Base-by-base conservation (phyloP, 2,888 invertebrate genomes). In the Phrixothrix hirtus region DNA sequence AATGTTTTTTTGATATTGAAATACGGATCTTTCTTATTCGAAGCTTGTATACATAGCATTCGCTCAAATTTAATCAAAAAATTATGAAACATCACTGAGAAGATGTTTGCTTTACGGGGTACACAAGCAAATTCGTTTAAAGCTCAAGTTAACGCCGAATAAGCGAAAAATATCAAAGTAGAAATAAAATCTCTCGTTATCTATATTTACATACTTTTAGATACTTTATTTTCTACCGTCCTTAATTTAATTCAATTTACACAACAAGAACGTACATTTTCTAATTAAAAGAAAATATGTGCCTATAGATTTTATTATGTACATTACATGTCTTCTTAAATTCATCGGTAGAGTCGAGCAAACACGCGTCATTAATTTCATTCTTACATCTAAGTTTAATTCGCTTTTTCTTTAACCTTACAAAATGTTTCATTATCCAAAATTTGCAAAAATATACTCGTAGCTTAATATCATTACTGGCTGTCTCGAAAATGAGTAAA, bases 1-100 rank as follows among this genome's bases (percentile, higher is more conserved):
- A 75, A 71, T 75, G 72, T 75, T 74, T 74, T 71, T 75, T 74
- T 76, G 71, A 75, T 75, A 75, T 75, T 73, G 75, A 74, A 75
- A 75, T 74, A 70, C 69, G 68, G 68, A 70, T 69, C 70, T 70
- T 73, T 71, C 72, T 72, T 71, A 69, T 68, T 68, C 68, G 68
- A 62, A 50, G 64, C 61, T 64, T 68, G 68, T 71, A 66, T 71
- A 66, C 67, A 67, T 64, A 69, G 71, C 72, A 73, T 73, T 74
- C 72, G 68, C 68, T 69, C 66, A 72, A 75, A 75, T 75, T 74
- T 74, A 75, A 74, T 75, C 73, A 74, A 71, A 73, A 72, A 74
- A 74, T 73, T 74, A 74, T 69, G 67, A 70, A 68, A 69, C 69
- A 70, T 67, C 67, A 60, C 55, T 58, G 67, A 65, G 64, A 60